A percentile compares a stretch with the other conserved stretches of the same genome.
phyloP scores from a whole-genome alignment of 1,140 invertebrate genomes.

The Zaprionus tsacasi region DNA sequence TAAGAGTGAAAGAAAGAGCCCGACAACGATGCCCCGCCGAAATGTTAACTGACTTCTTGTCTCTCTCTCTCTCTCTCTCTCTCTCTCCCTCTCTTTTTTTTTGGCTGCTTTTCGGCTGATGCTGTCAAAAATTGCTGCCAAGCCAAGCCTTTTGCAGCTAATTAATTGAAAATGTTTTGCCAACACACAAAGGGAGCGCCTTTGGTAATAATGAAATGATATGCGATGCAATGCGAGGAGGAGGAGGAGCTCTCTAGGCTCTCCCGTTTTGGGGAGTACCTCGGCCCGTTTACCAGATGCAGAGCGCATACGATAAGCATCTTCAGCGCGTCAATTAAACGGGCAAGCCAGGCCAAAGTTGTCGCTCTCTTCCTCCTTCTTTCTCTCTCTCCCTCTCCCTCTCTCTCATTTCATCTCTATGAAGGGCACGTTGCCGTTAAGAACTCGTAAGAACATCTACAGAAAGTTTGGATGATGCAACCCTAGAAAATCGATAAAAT shows the following conservation, averaged over 20 bases:
- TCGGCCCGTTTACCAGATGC: slow-evolving; percentile 18
- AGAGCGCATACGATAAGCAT: slow-evolving; percentile 63
- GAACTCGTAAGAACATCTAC: no score
- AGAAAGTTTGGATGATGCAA: no score
- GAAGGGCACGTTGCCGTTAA: slow-evolving; percentile 56
- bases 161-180: slow-evolving; percentile 76
- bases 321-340: slow-evolving; percentile 71
- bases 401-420: slow-evolving; percentile 24
- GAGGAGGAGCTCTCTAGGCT: background rate
- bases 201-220: slow-evolving; percentile 44
- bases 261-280: slow-evolving; percentile 12
- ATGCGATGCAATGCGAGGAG: slow-evolving; percentile 14
- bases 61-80: background rate
- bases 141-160: slow-evolving; percentile 73
- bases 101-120: slow-evolving; percentile 49
- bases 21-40: slow-evolving; percentile 42
- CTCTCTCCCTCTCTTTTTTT: slow-evolving; percentile 16
- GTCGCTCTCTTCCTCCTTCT: background rate
- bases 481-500: no score
- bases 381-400: background rate
- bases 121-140: slow-evolving; percentile 78
- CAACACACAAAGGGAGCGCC: slow-evolving; percentile 66
- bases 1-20: slow-evolving; percentile 50
- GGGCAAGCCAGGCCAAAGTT: slow-evolving; percentile 39
- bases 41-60: slow-evolving; percentile 70